phyloP scores from a whole-genome alignment of 2,888 invertebrate species.

The Agrotis clavis region DNA sequence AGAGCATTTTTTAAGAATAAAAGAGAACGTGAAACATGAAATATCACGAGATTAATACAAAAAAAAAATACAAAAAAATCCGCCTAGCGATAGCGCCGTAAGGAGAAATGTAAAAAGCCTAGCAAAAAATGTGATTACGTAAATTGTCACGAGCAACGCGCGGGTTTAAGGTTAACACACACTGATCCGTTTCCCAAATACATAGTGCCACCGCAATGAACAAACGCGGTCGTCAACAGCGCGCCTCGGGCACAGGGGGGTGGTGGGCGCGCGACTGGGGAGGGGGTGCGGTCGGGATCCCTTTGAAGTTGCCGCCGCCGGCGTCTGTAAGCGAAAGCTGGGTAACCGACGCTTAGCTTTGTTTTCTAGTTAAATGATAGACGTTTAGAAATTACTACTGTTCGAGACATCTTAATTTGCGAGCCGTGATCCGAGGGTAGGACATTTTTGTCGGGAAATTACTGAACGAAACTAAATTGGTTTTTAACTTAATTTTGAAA shows the following conservation, averaged over 20 bases:
- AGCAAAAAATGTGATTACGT: conserved; percentile 64
- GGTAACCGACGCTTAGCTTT: conserved; percentile 89
- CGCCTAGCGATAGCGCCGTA: conserved; percentile 21
- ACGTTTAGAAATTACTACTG: conserved; percentile 81
- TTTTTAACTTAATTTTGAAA: conserved; percentile 61
- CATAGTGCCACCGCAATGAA: conserved; percentile 81
- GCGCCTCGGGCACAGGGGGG: conserved; percentile 74
- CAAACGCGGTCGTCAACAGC: conserved; percentile 79
- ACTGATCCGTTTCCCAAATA: conserved; percentile 82
- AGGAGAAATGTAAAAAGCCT: conserved; percentile 53
- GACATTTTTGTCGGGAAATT: conserved; percentile 51
- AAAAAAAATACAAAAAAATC: conserved; percentile 27
- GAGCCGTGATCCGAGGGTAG: conserved; percentile 64
- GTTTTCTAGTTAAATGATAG: conserved; percentile 88
- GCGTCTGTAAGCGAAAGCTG: conserved; percentile 88
- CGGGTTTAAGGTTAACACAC: conserved; percentile 78
- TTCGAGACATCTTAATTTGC: conserved; percentile 73
- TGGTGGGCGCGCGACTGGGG: conserved; percentile 60
- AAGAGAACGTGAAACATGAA: background rate
- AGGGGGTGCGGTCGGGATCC: conserved; percentile 80
- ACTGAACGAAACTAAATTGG: conserved; percentile 39
- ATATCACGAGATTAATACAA: background rate
- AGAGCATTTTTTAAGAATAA: background rate
- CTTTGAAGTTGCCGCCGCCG: conserved; percentile 88
- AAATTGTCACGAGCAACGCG: conserved; percentile 74